These are phyloP conservation scores for Hypotaenidia philippensis DNA, from an alignment of 2,797 vertebrate species.

Conservation along the genomic window DNA sequence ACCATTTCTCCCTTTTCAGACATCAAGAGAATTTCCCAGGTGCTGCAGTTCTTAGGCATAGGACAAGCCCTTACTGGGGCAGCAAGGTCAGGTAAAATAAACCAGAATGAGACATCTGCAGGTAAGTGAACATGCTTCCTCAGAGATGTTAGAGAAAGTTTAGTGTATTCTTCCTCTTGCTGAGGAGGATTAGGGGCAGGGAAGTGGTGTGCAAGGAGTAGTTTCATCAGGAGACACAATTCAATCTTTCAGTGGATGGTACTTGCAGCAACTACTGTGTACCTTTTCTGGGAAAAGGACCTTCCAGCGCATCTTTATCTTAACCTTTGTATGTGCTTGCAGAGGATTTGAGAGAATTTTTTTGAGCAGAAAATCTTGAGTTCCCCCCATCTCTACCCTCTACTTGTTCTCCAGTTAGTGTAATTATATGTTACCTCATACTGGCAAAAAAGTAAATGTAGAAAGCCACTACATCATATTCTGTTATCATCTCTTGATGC, in stretches of 20 bases:
- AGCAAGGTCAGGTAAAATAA: not conserved
- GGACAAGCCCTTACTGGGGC: not conserved
- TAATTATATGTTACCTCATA: not conserved
- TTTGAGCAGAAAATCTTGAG: not conserved
- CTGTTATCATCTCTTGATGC: not conserved
- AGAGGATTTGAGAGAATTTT: not conserved
- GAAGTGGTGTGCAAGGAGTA: not conserved
- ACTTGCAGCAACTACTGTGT: not conserved
- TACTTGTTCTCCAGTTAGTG: not conserved
- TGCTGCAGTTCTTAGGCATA: not conserved
- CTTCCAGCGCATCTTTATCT: not conserved
- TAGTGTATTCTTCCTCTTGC: not conserved
- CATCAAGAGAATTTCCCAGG: not conserved
- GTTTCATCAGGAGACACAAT: not conserved
- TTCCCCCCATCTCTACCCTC: rapidly evolving
- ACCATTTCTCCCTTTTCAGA: not conserved
- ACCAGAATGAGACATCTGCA: not conserved
- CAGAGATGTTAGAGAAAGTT: not conserved
- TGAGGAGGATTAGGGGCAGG: not conserved
- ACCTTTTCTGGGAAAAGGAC: not conserved
- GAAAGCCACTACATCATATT: not conserved
- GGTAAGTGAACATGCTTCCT: not conserved
- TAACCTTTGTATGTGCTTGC: not conserved
- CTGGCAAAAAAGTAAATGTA: not conserved
- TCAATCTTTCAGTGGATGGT: not conserved